These are phyloP conservation scores for Eulimnadia texana DNA, from an alignment of 1,140 invertebrate genomes.

Conservation along the genomic window DNA sequence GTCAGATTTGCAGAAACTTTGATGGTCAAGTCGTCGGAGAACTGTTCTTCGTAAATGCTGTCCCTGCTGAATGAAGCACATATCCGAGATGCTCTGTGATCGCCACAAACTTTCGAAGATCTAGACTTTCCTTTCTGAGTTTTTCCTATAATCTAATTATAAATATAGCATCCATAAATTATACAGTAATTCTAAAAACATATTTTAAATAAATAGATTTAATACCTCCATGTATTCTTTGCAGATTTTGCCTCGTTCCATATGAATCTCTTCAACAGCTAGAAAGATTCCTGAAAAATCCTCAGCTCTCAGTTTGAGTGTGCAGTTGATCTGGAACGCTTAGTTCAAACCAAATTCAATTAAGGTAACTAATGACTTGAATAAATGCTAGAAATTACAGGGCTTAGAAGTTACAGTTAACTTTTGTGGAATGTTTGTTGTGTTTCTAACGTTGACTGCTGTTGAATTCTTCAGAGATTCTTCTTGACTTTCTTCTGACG, in stretches of 20 bases:
- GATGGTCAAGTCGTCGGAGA: neutral
- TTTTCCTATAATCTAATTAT: neutral
- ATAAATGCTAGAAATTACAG: too few relatives aligned
- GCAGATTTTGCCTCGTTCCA: neutral
- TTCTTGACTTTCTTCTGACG: too few relatives aligned
- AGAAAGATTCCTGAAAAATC: neutral
- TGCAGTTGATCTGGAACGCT: neutral
- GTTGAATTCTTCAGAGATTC: too few relatives aligned
- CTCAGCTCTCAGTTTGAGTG: neutral
- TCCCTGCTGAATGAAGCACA: neutral
- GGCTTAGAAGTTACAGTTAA: too few relatives aligned
- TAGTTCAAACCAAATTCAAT: too few relatives aligned
- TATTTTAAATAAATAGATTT: neutral
- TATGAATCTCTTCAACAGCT: neutral
- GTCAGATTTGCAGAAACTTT: neutral
- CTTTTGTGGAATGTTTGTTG: too few relatives aligned
- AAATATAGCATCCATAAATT: neutral
- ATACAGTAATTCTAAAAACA: neutral
- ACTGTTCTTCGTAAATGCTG: neutral
- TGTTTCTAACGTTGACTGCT: too few relatives aligned
- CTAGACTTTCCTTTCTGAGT: neutral
- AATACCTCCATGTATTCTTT: neutral
- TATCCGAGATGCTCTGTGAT: neutral
- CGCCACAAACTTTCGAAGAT: neutral
- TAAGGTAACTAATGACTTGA: too few relatives aligned